These are phyloP conservation scores for Beaufortia kweichowensis DNA, from an alignment of 2,113 vertebrate genomes.

Conservation along the genomic window DNA sequence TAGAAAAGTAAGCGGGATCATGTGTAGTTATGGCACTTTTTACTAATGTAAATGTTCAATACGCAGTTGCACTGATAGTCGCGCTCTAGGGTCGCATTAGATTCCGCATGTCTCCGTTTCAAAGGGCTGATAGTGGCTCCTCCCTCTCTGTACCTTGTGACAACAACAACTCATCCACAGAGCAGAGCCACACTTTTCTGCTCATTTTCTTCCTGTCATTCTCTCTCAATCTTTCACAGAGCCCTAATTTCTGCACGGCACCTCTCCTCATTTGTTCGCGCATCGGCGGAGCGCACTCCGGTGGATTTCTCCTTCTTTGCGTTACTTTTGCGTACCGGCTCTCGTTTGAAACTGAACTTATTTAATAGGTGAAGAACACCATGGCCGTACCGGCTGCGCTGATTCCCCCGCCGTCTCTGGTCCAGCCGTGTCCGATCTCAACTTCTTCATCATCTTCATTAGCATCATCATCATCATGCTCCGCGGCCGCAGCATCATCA, in stretches of 20 bases:
- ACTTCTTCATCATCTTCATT: constrained; percentile 77
- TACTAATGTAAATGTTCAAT: not conserved
- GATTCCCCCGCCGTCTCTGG: constrained; percentile 86
- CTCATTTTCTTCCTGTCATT: constrained; percentile 96
- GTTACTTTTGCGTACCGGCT: constrained; percentile 64
- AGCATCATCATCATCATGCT: constrained; percentile 78
- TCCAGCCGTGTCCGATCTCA: constrained; percentile 84
- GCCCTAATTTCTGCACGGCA: constrained; percentile 68
- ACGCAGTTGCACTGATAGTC: constrained; percentile 32
- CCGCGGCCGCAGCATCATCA: constrained; percentile 76
- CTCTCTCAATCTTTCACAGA: constrained; percentile 73
- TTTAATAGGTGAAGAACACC: constrained; percentile 81
- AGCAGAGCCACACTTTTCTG: constrained; percentile 89
- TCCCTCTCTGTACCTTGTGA: constrained; percentile 92
- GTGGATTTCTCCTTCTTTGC: constrained; percentile 74
- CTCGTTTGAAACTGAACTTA: constrained; percentile 75
- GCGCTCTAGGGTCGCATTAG: constrained; percentile 45
- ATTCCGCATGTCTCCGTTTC: constrained; percentile 75
- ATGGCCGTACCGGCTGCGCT: constrained; percentile 97
- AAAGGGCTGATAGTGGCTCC: constrained; percentile 88
- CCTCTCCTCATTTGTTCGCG: constrained; percentile 14
- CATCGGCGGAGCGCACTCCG: constrained; percentile 74
- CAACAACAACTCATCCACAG: constrained; percentile 97
- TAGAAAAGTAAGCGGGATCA: not conserved
- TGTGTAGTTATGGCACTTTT: not conserved